These are phyloP conservation scores for Gallinago jamesoni DNA, from an alignment of 2,113 vertebrate species.

Conservation along the genomic window DNA sequence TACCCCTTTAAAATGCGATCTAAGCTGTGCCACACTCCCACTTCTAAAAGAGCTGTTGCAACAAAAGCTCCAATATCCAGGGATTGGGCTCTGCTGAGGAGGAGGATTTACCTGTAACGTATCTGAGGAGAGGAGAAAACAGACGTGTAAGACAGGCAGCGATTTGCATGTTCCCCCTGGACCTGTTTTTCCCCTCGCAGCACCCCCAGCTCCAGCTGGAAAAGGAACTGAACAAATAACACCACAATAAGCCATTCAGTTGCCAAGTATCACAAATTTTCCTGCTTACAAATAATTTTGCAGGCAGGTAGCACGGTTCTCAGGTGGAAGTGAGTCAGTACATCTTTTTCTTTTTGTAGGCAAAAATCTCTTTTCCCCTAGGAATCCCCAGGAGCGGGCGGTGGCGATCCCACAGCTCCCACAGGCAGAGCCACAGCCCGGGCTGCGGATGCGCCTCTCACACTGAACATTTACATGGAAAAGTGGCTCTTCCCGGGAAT, in stretches of 20 bases:
- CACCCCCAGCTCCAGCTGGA: not conserved
- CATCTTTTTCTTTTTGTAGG: not conserved
- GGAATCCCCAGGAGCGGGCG: not conserved
- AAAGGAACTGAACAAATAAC: not conserved
- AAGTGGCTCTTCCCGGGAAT: not conserved
- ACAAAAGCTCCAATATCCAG: not conserved
- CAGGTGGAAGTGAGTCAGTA: not conserved
- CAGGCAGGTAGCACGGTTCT: not conserved
- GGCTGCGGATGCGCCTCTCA: not conserved
- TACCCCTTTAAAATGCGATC: not conserved
- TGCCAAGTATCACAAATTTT: not conserved
- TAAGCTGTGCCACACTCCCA: not conserved
- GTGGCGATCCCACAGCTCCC: not conserved
- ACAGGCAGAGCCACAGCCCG: rapidly evolving
- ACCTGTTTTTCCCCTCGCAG: constrained; percentile 4
- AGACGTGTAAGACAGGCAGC: not conserved
- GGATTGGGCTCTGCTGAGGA: not conserved
- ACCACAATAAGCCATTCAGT: not conserved
- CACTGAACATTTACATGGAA: not conserved
- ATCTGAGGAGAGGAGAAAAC: not conserved
- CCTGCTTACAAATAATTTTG: not conserved
- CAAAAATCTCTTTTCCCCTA: not conserved
- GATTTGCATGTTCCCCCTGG: constrained; percentile 31
- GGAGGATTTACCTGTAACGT: not conserved
- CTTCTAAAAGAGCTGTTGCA: not conserved